These are phyloP conservation scores for Amblyjoppa fuscipennis DNA, from an alignment of 2,888 invertebrate genomes.

Conservation along the genomic window DNA sequence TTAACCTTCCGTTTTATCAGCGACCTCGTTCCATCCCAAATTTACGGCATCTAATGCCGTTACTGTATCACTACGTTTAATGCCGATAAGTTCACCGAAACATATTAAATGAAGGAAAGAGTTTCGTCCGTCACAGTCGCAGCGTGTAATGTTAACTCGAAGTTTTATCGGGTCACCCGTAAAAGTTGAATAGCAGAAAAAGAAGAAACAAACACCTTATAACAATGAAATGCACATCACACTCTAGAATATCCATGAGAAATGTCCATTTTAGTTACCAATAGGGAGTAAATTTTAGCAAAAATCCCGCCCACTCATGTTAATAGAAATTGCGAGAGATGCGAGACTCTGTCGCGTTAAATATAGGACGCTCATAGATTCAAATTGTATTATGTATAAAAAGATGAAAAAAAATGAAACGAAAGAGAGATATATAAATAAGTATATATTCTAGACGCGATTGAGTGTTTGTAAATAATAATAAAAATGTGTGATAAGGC, in stretches of 20 bases:
- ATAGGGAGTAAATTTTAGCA: slow-evolving; percentile 24
- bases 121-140: slow-evolving; percentile 3
- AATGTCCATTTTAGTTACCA: slow-evolving; percentile 74
- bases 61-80: slow-evolving; percentile 24
- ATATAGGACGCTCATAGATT: slow-evolving; percentile 49
- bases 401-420: slow-evolving; percentile 16
- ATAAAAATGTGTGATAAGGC: slow-evolving; percentile 82
- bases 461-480: slow-evolving; percentile 77
- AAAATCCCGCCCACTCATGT: slow-evolving; percentile 35
- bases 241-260: slow-evolving; percentile 70
- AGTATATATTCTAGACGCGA: slow-evolving; percentile 70
- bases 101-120: slow-evolving; percentile 34
- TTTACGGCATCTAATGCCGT: slow-evolving; percentile 36
- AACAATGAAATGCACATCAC: slow-evolving; percentile 76
- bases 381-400: slow-evolving; percentile 43
- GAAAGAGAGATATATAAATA: slow-evolving; percentile 63
- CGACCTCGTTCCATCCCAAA: slow-evolving; percentile 16
- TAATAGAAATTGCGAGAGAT: slow-evolving; percentile 31
- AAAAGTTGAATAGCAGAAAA: slow-evolving; percentile 1
- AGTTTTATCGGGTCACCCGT: not conserved
- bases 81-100: slow-evolving; percentile 36
- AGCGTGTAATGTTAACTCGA: slow-evolving; percentile 2
- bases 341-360: slow-evolving; percentile 30
- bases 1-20: slow-evolving; percentile 34
- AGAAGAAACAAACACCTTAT: slow-evolving; percentile 67